Percentiles rank a stretch among this genome's conserved stretches.
Evolutionary conservation across 2,797 vertebrate genomes (phyloP).

Genomic region (Oreonectes daqikongensis): DNA sequence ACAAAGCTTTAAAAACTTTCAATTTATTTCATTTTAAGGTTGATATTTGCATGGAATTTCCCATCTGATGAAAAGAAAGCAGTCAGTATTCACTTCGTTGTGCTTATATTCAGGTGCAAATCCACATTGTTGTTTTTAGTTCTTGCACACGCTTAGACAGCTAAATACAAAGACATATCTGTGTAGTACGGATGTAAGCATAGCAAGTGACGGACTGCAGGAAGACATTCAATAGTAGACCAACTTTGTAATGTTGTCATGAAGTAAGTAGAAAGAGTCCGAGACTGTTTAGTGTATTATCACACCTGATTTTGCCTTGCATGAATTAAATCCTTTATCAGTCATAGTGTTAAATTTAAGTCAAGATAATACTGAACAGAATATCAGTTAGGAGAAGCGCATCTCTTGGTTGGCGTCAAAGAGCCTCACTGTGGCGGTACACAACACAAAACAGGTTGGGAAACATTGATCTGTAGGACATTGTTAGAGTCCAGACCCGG

Average conservation of each 20-base stretch:
- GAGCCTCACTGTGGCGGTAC: background rate
- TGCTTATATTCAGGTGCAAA: conserved; percentile 1
- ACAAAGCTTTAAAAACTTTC: too few relatives aligned
- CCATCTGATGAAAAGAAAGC: background rate
- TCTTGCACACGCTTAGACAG: background rate
- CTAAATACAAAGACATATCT: conserved; percentile 33
- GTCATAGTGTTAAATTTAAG: too few relatives aligned
- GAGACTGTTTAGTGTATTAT: too few relatives aligned
- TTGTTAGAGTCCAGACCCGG: background rate
- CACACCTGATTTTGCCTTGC: conserved; percentile 67
- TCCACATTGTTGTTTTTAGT: conserved; percentile 2
- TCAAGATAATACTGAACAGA: too few relatives aligned
- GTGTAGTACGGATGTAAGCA: conserved; percentile 34
- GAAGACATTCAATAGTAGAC: conserved; percentile 62
- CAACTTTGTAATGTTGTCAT: conserved; percentile 48
- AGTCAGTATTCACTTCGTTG: background rate
- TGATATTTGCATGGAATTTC: too few relatives aligned
- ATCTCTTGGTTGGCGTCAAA: background rate
- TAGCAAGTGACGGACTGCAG: conserved; percentile 31
- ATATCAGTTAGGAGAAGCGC: too few relatives aligned
- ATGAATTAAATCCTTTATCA: conserved; percentile 68
- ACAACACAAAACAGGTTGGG: background rate
- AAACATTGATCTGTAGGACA: background rate
- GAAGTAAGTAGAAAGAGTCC: conserved; percentile 37
- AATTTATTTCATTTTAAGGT: too few relatives aligned